phyloP scores from a whole-genome alignment of 2,797 vertebrate genomes.

The Chaetodon trifasciatus region DNA sequence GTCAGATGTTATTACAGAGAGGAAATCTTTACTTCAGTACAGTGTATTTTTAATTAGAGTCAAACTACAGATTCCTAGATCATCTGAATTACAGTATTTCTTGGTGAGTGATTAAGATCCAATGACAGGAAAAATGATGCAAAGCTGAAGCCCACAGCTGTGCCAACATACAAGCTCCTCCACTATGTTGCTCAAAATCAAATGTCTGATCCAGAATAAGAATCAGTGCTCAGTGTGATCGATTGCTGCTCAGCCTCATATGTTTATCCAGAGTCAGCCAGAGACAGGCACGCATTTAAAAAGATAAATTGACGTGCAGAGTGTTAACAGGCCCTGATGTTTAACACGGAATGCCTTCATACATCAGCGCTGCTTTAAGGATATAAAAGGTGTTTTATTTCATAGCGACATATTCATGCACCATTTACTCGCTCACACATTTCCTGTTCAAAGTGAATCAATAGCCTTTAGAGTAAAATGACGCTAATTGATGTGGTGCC shows the following conservation, averaged over 20 bases:
- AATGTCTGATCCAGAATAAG: constrained; percentile 28
- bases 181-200: constrained; percentile 18
- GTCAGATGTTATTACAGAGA: constrained; percentile 70
- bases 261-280: constrained; percentile 7
- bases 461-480: constrained; percentile 42
- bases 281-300: constrained; percentile 22
- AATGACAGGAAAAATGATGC: constrained; percentile 29
- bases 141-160: constrained; percentile 30
- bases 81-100: constrained; percentile 23
- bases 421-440: constrained; percentile 47
- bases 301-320: constrained; percentile 34
- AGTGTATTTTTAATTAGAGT: constrained; percentile 74
- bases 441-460: constrained; percentile 61
- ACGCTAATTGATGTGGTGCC: constrained; percentile 59
- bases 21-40: constrained; percentile 86
- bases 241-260: constrained; percentile 13
- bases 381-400: constrained; percentile 36
- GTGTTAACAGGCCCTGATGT: constrained; percentile 35
- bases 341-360: constrained; percentile 18
- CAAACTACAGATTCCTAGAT: constrained; percentile 34
- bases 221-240: constrained; percentile 31
- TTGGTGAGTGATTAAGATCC: constrained; percentile 29
- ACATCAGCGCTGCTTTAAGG: constrained; percentile 36
- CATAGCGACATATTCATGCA: constrained; percentile 40
- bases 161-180: constrained; percentile 59